Percentiles rank a stretch among this genome's conserved stretches.
Conservation (phyloP, 2,113 vertebrate species). For the Rhegmatorhina hoffmannsi region DNA sequence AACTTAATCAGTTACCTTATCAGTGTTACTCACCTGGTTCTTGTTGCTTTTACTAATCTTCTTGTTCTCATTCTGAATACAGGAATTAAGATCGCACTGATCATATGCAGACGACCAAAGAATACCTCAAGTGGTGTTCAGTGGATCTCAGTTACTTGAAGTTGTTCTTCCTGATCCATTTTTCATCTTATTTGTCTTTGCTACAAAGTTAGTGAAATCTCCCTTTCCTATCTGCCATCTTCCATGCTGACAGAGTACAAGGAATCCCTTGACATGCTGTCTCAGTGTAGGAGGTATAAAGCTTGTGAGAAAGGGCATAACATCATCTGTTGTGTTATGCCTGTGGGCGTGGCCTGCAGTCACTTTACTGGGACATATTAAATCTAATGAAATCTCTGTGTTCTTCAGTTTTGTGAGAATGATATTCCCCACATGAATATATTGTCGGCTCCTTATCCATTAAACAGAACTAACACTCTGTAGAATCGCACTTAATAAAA, state of each 20-base stretch:
- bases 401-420: slow-evolving; percentile 11
- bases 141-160: neutral
- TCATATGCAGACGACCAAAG: neutral
- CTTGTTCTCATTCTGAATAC: neutral
- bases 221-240: neutral
- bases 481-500: slow-evolving; percentile 11
- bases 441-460: neutral
- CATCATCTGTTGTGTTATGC: slow-evolving; percentile 12
- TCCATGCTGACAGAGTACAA: neutral
- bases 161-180: neutral
- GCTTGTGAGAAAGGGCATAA: neutral
- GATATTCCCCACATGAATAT: slow-evolving; percentile 10
- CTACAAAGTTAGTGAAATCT: neutral
- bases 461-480: slow-evolving; percentile 9
- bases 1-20: neutral
- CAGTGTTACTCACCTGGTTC: neutral
- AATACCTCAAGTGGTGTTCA: neutral
- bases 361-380: neutral
- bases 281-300: slow-evolving; percentile 9
- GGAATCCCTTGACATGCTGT: neutral
- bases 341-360: slow-evolving; percentile 19
- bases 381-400: slow-evolving; percentile 10
- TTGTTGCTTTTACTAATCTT: neutral
- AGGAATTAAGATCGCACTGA: neutral
- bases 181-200: slow-evolving; percentile 1